Evolutionary conservation across 2,113 vertebrate genomes (phyloP).

Genomic region (Tragelaphus scriptus): DNA sequence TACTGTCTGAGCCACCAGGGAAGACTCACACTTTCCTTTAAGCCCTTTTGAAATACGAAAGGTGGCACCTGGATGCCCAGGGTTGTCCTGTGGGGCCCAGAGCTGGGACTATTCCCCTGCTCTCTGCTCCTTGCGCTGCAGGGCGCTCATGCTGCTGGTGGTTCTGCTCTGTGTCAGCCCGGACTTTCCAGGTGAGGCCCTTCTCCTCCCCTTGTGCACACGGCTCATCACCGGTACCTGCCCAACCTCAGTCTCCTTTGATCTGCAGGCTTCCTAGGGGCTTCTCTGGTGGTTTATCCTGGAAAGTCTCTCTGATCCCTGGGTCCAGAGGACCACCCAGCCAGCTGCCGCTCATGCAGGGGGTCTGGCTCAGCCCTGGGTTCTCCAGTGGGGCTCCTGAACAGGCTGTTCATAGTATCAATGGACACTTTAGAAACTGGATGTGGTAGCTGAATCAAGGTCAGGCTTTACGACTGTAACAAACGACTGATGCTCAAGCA

Average conservation of each 20-base stretch:
- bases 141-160: fast-evolving
- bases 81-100: not conserved
- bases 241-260: not conserved
- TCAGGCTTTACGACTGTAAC: not conserved
- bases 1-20: not conserved
- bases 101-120: fast-evolving
- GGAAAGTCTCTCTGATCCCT: not conserved
- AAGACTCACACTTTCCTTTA: not conserved
- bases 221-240: fast-evolving
- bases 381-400: not conserved
- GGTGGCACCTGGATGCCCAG: not conserved
- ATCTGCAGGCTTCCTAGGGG: too few relatives aligned
- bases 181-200: fast-evolving
- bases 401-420: not conserved
- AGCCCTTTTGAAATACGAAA: not conserved
- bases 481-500: fast-evolving
- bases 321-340: not conserved
- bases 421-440: not conserved
- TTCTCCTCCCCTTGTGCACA: fast-evolving
- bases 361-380: not conserved
- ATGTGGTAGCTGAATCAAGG: not conserved
- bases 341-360: not conserved
- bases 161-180: fast-evolving
- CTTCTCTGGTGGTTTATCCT: not conserved
- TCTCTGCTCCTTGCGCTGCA: not conserved